phyloP scores from a whole-genome alignment of 2,888 invertebrate species.

The Copidosoma aretas region DNA sequence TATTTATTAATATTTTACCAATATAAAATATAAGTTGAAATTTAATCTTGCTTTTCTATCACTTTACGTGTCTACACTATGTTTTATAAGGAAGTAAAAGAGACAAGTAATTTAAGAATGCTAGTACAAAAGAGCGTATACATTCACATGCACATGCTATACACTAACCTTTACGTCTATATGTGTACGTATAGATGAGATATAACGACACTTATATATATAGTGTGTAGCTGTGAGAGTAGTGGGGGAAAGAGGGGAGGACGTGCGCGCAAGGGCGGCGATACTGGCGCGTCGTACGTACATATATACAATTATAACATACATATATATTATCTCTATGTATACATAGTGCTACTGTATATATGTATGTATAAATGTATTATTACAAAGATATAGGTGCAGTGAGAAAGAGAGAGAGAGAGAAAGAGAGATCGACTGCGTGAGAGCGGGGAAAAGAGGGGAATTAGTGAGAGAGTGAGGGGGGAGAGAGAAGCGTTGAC shows the following conservation, averaged over 20 bases:
- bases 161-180: background rate
- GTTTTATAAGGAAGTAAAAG: conserved; percentile 7
- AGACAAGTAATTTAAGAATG: conserved; percentile 37
- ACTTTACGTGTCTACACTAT: background rate
- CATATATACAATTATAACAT: conserved; percentile 6
- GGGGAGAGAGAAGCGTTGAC: background rate
- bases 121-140: conserved; percentile 18
- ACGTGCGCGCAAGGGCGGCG: conserved; percentile 38
- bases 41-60: background rate
- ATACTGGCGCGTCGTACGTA: conserved; percentile 25
- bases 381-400: too few relatives aligned
- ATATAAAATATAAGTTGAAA: background rate
- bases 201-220: background rate
- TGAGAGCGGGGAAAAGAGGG: too few relatives aligned
- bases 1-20: background rate
- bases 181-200: conserved; percentile 2
- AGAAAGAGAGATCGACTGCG: too few relatives aligned
- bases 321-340: background rate
- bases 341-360: background rate
- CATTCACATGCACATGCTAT: background rate
- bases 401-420: too few relatives aligned
- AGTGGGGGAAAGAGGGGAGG: conserved; percentile 22
- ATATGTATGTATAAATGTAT: background rate
- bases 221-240: conserved; percentile 1
- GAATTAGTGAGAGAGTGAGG: conserved; percentile 7